These are phyloP conservation scores for Notoglanidium macrostoma DNA, from an alignment of 2,797 vertebrate genomes.

Conservation along the genomic window DNA sequence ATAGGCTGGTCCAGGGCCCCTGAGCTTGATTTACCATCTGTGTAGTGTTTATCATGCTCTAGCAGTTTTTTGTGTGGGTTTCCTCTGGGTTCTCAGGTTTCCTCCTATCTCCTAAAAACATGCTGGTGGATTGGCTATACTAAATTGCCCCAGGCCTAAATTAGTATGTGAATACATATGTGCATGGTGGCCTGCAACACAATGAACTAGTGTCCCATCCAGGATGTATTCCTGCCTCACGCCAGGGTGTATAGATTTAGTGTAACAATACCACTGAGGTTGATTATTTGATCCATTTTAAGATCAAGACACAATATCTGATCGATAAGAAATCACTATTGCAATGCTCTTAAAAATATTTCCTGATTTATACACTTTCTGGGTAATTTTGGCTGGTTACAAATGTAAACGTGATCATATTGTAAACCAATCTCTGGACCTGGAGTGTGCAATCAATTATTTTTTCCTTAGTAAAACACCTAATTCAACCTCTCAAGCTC, in stretches of 20 bases:
- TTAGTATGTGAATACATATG: background rate
- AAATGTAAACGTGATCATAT: background rate
- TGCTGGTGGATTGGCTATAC: background rate
- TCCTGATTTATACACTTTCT: background rate
- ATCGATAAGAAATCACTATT: background rate
- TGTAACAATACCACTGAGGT: background rate
- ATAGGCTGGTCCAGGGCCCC: background rate
- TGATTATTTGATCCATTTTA: background rate
- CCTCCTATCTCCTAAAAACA: background rate
- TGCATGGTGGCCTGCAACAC: background rate
- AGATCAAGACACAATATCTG: background rate
- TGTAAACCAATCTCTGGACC: background rate
- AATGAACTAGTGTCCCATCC: background rate
- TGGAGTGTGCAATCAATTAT: background rate
- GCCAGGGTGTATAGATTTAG: background rate
- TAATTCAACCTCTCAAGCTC: background rate
- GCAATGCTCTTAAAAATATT: background rate
- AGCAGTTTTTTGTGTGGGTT: background rate
- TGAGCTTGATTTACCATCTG: background rate
- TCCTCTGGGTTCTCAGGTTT: background rate
- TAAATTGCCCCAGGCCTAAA: background rate
- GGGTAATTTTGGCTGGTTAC: background rate
- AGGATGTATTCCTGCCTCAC: background rate
- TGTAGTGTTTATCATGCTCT: background rate
- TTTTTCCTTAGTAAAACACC: background rate